Conservation (phyloP, 1,140 invertebrate genomes). For the Mercenaria mercenaria region DNA sequence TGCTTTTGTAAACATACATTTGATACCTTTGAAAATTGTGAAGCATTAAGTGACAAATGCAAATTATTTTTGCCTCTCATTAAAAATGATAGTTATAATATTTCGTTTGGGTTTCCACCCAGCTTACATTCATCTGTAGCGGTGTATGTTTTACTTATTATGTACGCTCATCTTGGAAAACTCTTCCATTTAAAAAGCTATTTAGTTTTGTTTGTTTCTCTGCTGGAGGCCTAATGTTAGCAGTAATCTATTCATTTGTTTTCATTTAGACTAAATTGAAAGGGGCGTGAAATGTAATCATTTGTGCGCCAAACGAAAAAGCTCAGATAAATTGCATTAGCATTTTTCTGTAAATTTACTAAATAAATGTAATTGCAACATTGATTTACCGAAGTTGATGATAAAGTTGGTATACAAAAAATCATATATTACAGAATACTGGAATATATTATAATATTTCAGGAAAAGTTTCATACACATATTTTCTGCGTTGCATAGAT, state of each 20-base stretch:
- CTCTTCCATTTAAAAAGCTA: neutral
- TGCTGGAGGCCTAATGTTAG: neutral
- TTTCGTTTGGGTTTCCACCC: no score
- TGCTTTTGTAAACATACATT: no score
- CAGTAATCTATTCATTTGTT: neutral
- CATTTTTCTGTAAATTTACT: neutral
- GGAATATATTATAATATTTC: neutral
- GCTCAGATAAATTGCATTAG: neutral
- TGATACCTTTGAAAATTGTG: no score
- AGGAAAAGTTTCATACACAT: no score
- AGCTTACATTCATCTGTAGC: no score
- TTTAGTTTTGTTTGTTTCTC: neutral
- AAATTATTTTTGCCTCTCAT: no score
- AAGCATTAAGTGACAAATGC: no score
- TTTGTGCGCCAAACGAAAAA: neutral
- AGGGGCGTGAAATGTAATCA: neutral
- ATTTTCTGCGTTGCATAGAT: no score
- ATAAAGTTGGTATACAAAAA: neutral
- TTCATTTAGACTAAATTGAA: neutral
- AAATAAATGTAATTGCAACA: conserved; percentile 2
- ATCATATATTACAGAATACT: neutral
- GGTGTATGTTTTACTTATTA: no score
- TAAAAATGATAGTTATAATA: no score
- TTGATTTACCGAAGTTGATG: neutral
- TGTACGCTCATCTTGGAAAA: no score